Evolutionary conservation across 2,113 vertebrate species (phyloP), one percentile per base, ranked within the genome.

Genomic region (Mustela nigripes): DNA sequence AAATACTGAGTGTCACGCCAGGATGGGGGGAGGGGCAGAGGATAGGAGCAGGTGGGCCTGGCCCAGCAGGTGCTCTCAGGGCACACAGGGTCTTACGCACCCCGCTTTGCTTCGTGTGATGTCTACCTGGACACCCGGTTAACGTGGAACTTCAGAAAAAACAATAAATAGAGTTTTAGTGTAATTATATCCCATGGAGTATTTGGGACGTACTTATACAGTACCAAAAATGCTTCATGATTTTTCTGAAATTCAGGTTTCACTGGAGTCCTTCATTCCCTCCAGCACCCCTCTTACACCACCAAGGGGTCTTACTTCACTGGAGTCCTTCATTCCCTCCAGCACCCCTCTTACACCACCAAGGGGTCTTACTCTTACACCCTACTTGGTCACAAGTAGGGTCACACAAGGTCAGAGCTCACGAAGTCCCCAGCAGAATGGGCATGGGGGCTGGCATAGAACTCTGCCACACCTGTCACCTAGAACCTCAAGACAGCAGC

Each of bases 1-100:
- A 14, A 0, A 16, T 0, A 2, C 4, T 0, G 18, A 24, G 39
- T 7, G 1, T 28, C 6, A 1, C 24, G 21, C 3, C 2, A 1
- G 16, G 1, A 0, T 26, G 73, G n/a, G 8, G 33, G 26, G 45
- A 14, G 26, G 45, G 16, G 71, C 1, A 1, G 58, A 1, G 4
- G 1, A 0, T 1, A 6, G 58, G 15, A 12, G 2, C 11, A 4
- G 10, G 12, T 1, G 16, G 67, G 50, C 28, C n/a, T 9, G 4
- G 93, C 65, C 24, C 42, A 6, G 62, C 0, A 0, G 33, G 31
- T 8, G 8, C 5, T 50, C 5, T 33, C 16, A 0, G 2, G 80
- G 5, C 69, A 4, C 36, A 19, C 31, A 18, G 80, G 4, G 10
- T 10, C 58, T 1, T 8, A 5, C 0, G 1, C 8, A 19, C 48